Conservation (phyloP, 2,888 invertebrate species). For the Volucella inanis region DNA sequence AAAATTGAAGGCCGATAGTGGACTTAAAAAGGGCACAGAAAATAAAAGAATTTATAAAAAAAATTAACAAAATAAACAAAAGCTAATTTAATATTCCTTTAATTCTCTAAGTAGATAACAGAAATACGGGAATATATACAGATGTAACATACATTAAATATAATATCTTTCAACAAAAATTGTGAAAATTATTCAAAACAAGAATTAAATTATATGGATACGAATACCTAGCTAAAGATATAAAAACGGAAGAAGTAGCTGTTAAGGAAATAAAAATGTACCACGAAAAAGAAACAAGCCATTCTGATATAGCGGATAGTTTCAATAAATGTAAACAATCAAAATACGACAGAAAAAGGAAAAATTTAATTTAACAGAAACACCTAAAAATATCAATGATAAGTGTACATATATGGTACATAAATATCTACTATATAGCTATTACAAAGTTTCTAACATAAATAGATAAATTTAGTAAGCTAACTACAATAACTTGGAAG, state of each 20-base stretch:
- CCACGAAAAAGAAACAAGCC: conserved; percentile 12
- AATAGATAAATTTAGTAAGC: conserved; percentile 20
- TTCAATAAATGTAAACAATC: conserved; percentile 24
- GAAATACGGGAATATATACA: conserved; percentile 25
- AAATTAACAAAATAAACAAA: conserved; percentile 8
- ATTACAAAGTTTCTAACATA: neutral
- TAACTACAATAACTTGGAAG: neutral
- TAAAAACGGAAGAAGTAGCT: conserved; percentile 19
- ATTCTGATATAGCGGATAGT: neutral
- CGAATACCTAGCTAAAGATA: conserved; percentile 10
- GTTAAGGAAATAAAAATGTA: conserved; percentile 9
- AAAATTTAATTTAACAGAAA: conserved; percentile 18
- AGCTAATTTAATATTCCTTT: neutral
- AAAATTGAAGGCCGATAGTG: conserved; percentile 20
- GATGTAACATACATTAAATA: conserved; percentile 4
- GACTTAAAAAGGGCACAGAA: neutral
- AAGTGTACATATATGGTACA: conserved; percentile 1
- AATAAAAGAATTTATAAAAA: conserved; percentile 16
- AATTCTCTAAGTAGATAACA: conserved; percentile 4
- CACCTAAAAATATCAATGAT: conserved; percentile 20
- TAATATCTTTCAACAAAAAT: conserved; percentile 34
- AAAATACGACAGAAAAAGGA: conserved; percentile 12
- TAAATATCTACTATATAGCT: neutral
- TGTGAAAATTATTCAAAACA: conserved; percentile 14
- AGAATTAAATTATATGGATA: conserved; percentile 31